Evolutionary conservation across 2,113 vertebrate species (phyloP), one percentile per base, ranked within the genome.

Genomic region (Sebastes schlegelii): DNA sequence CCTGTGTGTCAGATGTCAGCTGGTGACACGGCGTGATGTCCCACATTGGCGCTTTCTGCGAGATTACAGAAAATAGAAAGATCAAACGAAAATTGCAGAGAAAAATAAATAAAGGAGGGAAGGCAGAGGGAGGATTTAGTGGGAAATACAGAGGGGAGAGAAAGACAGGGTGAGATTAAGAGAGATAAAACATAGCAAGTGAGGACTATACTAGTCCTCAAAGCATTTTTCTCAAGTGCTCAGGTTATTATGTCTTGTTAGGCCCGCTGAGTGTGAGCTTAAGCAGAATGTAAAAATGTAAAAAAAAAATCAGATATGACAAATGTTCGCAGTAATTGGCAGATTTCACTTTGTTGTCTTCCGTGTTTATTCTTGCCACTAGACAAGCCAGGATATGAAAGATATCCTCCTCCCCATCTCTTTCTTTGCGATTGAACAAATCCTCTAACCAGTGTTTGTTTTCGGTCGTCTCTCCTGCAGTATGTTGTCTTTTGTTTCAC

Each of bases 1-100:
- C 88, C 89, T 13, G 76, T 92, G 93, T 95, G 93, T 95, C 93
- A 93, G 88, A 88, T 91, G 92, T 94, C 90, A 90, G 90, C 86
- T n/a, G 77, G 88, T 72, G 84, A 88, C 92, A 82, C 79, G 23
- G 77, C 61, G 26, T 90, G 89, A 87, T 40, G 86, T 84, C 84
- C 73, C 8, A 64, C 77, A 16, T 57, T 68, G 91, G 91, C 88
- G 77, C 80, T 80, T 86, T 88, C 79, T 74, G 79, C 10, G 73
- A 93, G 93, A 93, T 94, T 92, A 93, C 79, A 89, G 90, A 85
- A 94, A 93, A 92, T 88, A 71, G 89, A 88, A 87, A 89, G 90
- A 89, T 89, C 85, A 79, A 86, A 89, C 78, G 75, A 86, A 88
- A 66, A 81, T 81, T 88, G 84, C 52, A 42, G 80, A 57, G 71